Conservation (phyloP, 2,113 vertebrate genomes). For the Dendrocopos noguchii region DNA sequence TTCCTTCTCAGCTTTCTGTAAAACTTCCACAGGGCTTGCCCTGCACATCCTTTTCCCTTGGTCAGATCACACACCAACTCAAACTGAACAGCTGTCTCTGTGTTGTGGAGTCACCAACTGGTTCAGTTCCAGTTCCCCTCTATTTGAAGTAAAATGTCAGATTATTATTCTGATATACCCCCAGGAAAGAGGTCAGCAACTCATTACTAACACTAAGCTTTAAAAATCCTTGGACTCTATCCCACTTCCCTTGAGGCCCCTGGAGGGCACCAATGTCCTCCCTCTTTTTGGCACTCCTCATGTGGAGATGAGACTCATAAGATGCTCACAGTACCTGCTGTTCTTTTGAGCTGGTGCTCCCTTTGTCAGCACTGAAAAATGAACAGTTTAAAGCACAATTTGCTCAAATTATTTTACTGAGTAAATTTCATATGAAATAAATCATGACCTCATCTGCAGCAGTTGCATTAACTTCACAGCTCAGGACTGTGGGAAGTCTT, state of each 20-base stretch:
- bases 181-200: background rate
- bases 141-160: background rate
- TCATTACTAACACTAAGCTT: background rate
- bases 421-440: background rate
- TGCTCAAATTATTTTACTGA: background rate
- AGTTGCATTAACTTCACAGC: background rate
- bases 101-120: background rate
- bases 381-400: background rate
- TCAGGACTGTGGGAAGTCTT: background rate
- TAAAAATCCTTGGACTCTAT: background rate
- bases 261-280: background rate
- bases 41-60: background rate
- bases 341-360: background rate
- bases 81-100: accelerated
- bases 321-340: background rate
- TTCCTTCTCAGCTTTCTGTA: slow-evolving; percentile 1
- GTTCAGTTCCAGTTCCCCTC: background rate
- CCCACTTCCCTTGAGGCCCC: background rate
- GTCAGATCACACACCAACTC: background rate
- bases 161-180: background rate
- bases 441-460: background rate
- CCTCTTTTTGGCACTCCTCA: background rate
- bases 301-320: background rate
- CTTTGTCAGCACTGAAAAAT: background rate
- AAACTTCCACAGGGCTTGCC: background rate